Evolutionary conservation across 2,113 vertebrate species (phyloP), one percentile per base, ranked within the genome.

Genomic region (Oryzias melastigma): DNA sequence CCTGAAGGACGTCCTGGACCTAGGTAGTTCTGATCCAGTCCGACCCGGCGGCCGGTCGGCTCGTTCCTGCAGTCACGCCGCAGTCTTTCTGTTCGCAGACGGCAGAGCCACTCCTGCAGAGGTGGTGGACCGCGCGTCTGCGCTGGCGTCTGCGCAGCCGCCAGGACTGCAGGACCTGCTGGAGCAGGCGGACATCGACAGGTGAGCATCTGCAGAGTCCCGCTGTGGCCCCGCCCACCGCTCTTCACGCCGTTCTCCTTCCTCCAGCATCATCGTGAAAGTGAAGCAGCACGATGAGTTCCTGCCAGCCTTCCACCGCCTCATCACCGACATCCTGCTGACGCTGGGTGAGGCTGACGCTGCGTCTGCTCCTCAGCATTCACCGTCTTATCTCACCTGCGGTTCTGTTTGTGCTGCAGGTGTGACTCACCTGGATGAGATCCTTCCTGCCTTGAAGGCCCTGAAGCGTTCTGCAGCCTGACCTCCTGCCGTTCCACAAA

Each of bases 241-340:
- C 17, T 14, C 17, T 45, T 45, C 1, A 7, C 44, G 16, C 17
- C 44, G 44, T 46, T 1, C n/a, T 64, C 15, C 46, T 40, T 70
- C 58, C 62, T 62, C 0, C 87, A 97, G 95, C 60, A 93, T 96
- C 77, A 92, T 96, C 52, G 40, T 49, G 65, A 96, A 93, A 69
- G 78, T 96, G 61, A 90, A 94, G 90, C 94, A 95, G 73, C 91
- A 97, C 0, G 92, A 95, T 0, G 87, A 92, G 65, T 97, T 97
- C 84, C 96, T 96, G 48, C 94, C 94, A 2, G 91, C 92, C 0
- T 98, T 98, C 88, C 92, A 94, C 29, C 85, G 85, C 47, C 91
- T 97, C 62, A 75, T 93, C 44, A 80, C 89, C 50, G 91, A 93
- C 2, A 81, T 97, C 24, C 90, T 97, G 45, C 58, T 84, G 49